phyloP scores from a whole-genome alignment of 2,888 invertebrate genomes.

The Sarcophaga variegata region DNA sequence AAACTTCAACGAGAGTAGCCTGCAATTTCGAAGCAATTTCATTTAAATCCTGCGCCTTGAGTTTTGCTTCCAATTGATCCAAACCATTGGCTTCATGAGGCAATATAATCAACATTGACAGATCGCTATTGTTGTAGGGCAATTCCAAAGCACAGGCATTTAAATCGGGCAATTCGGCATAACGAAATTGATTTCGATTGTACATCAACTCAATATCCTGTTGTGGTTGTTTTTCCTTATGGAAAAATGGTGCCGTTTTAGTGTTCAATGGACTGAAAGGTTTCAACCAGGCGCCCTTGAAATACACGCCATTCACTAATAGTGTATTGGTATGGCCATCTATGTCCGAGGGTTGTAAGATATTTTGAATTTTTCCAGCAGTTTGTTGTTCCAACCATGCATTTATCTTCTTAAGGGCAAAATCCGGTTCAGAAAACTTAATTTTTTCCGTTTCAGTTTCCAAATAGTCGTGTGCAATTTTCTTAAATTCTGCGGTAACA shows the following conservation, averaged over 20 bases:
- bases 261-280: constrained; percentile 83
- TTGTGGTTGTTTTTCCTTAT: constrained; percentile 78
- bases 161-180: constrained; percentile 81
- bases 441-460: constrained; percentile 85
- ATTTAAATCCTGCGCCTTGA: constrained; percentile 83
- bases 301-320: constrained; percentile 92
- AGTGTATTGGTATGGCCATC: constrained; percentile 85
- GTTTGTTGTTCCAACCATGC: constrained; percentile 91
- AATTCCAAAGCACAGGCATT: constrained; percentile 86
- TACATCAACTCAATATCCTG: constrained; percentile 87
- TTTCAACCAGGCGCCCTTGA: constrained; percentile 86
- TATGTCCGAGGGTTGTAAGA: constrained; percentile 85
- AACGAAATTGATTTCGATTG: constrained; percentile 82
- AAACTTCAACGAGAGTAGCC: constrained; percentile 83
- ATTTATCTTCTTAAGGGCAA: constrained; percentile 86
- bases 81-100: constrained; percentile 88
- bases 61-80: constrained; percentile 84
- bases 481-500: constrained; percentile 83
- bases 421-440: constrained; percentile 84
- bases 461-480: constrained; percentile 85
- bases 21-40: constrained; percentile 82
- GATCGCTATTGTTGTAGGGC: constrained; percentile 86
- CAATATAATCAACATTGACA: constrained; percentile 89
- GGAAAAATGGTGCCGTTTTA: constrained; percentile 83
- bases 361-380: constrained; percentile 89